Evolutionary conservation across 2,888 invertebrate genomes (phyloP), one percentile per base, ranked within the genome.

Genomic region (Amphipyra tragopoginis): DNA sequence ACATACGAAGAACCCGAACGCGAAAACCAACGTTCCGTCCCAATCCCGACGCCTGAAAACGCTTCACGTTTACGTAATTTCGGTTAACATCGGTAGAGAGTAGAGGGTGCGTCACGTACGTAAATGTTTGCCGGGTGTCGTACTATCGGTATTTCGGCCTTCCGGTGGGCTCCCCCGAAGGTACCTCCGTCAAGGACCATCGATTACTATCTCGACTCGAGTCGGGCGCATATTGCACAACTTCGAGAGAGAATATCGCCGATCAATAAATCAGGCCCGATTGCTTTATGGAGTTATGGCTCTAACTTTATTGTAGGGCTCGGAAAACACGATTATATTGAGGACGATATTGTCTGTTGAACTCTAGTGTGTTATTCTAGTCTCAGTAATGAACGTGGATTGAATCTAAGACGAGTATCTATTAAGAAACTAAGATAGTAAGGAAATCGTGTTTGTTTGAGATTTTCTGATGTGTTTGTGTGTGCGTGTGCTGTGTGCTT

Each of bases 221-320:
- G 81, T 82, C 81, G 83, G 80, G 79, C 88, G 87, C 87, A 90
- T 92, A 92, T 92, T 93, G 92, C 91, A 90, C 90, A 92, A 92
- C 86, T 90, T 90, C 77, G 79, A 78, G 77, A 79, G 77, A 81
- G 82, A 83, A 79, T 82, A 82, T 83, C 69, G 77, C 70, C 80
- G 81, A 91, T 88, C 89, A 83, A 90, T 90, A 87, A 89, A 87
- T 88, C 83, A 83, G 75, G 63, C 76, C 76, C 83, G 78, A 83
- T 84, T 79, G 79, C 80, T 84, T 84, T 83, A 83, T 79, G 67
- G 76, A 81, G 78, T 81, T 79, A 82, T 79, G 73, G 72, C 73
- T 73, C 59, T 69, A 83, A 79, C 69, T 80, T 84, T 79, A 81
- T 81, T 77, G 81, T 78, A 78, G 75, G 72, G 73, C 76, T 75